Base-by-base conservation (phyloP, 2,113 vertebrate genomes). In the Strix uralensis region DNA sequence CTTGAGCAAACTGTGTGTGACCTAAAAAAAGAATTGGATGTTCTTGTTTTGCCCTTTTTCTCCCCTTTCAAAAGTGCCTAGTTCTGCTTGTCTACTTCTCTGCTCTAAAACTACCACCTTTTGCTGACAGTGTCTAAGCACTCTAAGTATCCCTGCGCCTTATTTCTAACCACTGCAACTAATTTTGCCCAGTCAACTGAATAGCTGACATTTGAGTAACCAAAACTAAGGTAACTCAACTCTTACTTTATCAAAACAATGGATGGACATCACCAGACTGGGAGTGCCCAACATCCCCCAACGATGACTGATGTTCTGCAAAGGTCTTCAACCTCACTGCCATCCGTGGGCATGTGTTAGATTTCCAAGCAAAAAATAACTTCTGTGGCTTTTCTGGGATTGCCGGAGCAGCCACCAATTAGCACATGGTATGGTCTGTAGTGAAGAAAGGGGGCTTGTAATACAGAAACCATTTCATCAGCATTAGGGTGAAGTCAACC, bases 261-360 rank as follows among this genome's bases (percentile, higher is more conserved):
- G 13, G 70, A 51, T 0, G 0, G 38, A 74, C 0, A 0, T 42
- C 47, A 74, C 17, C 11, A 74, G 42, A 46, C 7, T 15, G 16
- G 30, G 10, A 3, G 7, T 82, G 36, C 38, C 42, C 1, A 0
- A 26, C 55, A 81, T 12, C 4, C 32, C 18, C 32, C 29, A 49
- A 7, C 2, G 6, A 73, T 2, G 4, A 66, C 13, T 40, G 46
- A 57, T 1, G 1, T n/a, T 51, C 65, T 63, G 32, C 8, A 70
- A 69, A 80, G 34, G n/a, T 46, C 59, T 87, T 59, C 52, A 73
- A 36, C 25, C 42, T 54, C 40, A 20, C 10, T 55, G 46, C 58
- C 49, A 27, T n/a, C 30, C 5, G 3, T 42, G 18, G 32, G 25
- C 29, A 25, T 2, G 18, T n/a, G n/a, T 29, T 42, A 46, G 21